Evolutionary conservation across 2,888 invertebrate species (phyloP), one percentile per base, ranked within the genome.

Genomic region (Choristoneura rosaceana): DNA sequence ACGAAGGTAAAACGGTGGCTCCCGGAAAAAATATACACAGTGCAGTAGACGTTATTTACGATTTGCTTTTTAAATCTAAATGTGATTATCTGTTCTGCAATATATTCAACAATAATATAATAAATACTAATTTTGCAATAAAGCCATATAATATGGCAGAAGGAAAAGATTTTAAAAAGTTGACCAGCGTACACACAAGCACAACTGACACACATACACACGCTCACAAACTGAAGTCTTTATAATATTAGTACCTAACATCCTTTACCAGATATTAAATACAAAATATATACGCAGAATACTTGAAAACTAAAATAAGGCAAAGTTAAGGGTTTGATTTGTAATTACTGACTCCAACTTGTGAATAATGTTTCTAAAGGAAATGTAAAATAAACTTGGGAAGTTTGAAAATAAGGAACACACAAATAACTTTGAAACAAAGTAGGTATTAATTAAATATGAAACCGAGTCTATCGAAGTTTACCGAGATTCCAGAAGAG

Each of bases 401-500:
- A 63, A 69, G 55, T 69, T n/a, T 4, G 8, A 1, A 52, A 68
- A 43, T 52, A 52, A 52, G 43, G 38, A 52, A 25, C 38, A 43
- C 38, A 43, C 41, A 38, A 33, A n/a, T 50, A 50, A 55, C 52
- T 69, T 52, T 12, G 25, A 10, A 69, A 69, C 62, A 52, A 52
- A 61, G 47, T 60, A 17, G 38, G 60, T 60, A 60, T 50, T 59
- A 17, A 60, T 68, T 60, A n/a, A 68, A 47, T 47, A 60, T 47
- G 60, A 60, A 68, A 47, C 60, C 10, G 38, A 70, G 61, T 59
- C 63, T 66, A 63, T 74, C 62, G 50, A 70, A 59, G 67, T 63
- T 67, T 70, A 15, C 33, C 43, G 34, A 14, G 10, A 52, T 15
- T 15, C 15, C 8, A 14, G 14, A 58, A 12, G 34, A n/a, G 1